Conservation (phyloP, 2,888 invertebrate species). For the Siphonodentalium dalli region DNA sequence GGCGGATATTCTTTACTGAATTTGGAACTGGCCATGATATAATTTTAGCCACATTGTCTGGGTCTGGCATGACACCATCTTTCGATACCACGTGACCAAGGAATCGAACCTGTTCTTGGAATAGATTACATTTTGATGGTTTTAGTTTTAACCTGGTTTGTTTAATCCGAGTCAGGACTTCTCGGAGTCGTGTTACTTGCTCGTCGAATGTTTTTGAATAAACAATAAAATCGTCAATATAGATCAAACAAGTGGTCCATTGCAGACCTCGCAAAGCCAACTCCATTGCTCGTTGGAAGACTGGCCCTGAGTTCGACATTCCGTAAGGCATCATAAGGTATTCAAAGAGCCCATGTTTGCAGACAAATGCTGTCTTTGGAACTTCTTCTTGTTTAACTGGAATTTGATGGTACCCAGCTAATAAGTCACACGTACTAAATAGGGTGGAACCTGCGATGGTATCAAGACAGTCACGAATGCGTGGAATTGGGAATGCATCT, state of each 20-base stretch:
- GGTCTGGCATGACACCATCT: slow-evolving; percentile 8
- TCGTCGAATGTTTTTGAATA: slow-evolving; percentile 4
- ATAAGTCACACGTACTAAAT: neutral
- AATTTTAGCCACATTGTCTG: slow-evolving; percentile 10
- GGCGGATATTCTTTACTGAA: slow-evolving; percentile 8
- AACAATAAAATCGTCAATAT: slow-evolving; percentile 17
- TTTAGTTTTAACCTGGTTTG: slow-evolving; percentile 12
- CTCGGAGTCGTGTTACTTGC: slow-evolving; percentile 10
- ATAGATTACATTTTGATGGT: slow-evolving; percentile 9
- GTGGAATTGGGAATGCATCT: neutral
- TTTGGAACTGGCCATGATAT: slow-evolving; percentile 4
- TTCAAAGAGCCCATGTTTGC: slow-evolving; percentile 17
- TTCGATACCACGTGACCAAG: slow-evolving; percentile 14
- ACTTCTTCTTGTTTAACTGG: slow-evolving; percentile 9
- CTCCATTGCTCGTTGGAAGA: slow-evolving; percentile 17
- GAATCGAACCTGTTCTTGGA: slow-evolving; percentile 12
- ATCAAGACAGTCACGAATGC: slow-evolving; percentile 1
- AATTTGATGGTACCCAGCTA: slow-evolving; percentile 12
- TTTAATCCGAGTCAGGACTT: slow-evolving; percentile 10
- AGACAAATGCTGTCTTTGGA: slow-evolving; percentile 14
- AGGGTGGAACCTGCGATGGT: neutral
- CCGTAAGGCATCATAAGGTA: slow-evolving; percentile 15
- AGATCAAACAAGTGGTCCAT: slow-evolving; percentile 16
- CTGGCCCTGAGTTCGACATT: slow-evolving; percentile 7
- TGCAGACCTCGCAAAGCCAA: slow-evolving; percentile 15